Percentiles rank a stretch among this genome's conserved stretches.
Evolutionary conservation across 2,888 invertebrate genomes (phyloP).

Genomic region (Dryococelus australis): DNA sequence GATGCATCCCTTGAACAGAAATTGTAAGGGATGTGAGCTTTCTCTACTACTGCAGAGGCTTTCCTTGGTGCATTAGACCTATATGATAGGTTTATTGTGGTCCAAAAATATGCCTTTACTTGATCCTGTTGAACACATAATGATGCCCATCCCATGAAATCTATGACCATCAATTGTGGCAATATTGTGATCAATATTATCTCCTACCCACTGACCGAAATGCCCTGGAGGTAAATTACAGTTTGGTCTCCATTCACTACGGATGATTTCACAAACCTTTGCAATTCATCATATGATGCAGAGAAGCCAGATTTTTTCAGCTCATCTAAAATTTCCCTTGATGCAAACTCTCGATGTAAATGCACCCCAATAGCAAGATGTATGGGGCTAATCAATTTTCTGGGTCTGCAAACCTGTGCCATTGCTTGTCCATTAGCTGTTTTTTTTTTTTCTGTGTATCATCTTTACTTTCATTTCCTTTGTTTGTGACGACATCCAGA

Average conservation of each 20-base stretch:
- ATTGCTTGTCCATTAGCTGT: neutral
- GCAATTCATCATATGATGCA: neutral
- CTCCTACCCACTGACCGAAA: neutral
- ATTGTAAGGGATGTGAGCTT: neutral
- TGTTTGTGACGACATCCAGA: neutral
- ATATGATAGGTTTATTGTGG: too few species aligned
- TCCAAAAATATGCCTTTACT: too few species aligned
- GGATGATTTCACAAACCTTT: slow-evolving; percentile 16
- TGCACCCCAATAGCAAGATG: neutral
- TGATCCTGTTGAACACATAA: neutral
- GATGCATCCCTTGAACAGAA: neutral
- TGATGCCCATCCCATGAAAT: neutral
- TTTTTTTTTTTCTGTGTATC: neutral
- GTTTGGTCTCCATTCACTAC: neutral
- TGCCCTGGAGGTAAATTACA: neutral
- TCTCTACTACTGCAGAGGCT: neutral
- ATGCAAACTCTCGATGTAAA: neutral
- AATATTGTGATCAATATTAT: neutral
- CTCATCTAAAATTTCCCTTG: neutral
- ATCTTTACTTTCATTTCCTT: neutral
- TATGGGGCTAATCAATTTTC: neutral
- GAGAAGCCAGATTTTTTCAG: neutral
- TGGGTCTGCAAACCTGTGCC: neutral
- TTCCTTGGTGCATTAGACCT: too few species aligned
- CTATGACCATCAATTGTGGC: neutral